Evolutionary conservation across 2,113 vertebrate genomes (phyloP).

Genomic region (Podocnemis expansa): DNA sequence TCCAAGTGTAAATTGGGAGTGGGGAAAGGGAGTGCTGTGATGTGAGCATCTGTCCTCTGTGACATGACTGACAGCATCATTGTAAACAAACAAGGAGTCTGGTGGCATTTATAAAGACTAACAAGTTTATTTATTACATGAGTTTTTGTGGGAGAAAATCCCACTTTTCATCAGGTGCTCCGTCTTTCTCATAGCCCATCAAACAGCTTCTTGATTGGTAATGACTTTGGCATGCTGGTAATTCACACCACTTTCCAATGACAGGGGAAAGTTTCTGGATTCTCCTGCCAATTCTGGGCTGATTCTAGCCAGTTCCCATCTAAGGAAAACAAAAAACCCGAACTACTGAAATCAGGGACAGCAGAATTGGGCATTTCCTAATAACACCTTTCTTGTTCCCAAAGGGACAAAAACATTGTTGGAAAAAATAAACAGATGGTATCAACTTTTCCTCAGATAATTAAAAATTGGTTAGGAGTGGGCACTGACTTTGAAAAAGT

Average conservation of each 20-base stretch:
- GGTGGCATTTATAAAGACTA: too few relatives aligned
- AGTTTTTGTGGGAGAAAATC: too few relatives aligned
- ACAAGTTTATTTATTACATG: too few relatives aligned
- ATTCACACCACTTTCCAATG: neutral
- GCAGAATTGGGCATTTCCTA: neutral
- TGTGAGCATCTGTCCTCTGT: neutral
- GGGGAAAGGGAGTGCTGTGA: neutral
- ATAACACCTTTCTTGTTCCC: slow-evolving; percentile 36
- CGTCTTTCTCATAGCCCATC: neutral
- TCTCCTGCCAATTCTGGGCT: neutral
- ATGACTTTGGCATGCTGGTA: neutral
- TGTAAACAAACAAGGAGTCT: too few relatives aligned
- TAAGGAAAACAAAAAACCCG: neutral
- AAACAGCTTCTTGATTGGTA: neutral
- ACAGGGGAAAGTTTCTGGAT: neutral
- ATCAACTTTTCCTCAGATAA: neutral
- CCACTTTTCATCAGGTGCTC: too few relatives aligned
- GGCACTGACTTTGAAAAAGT: neutral
- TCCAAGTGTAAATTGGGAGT: neutral
- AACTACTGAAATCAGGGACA: neutral
- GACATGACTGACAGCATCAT: neutral
- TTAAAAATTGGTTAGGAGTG: too few relatives aligned
- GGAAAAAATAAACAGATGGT: slow-evolving; percentile 39
- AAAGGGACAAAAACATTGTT: slow-evolving; percentile 31
- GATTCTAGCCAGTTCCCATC: neutral